Conservation (phyloP, 23 tunicate genomes). For the Ciona savignyi region DNA sequence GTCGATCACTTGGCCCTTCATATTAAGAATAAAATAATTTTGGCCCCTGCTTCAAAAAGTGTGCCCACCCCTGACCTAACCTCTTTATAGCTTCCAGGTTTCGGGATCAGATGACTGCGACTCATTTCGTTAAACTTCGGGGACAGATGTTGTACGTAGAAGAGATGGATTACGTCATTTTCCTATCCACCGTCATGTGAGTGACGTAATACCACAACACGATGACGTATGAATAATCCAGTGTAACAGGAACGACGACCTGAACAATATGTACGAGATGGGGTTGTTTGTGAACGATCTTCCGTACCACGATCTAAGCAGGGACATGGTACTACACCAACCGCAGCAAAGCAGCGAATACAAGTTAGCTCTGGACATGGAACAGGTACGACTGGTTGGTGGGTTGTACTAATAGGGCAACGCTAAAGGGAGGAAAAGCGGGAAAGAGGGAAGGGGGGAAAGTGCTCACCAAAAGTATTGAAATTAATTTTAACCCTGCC, state of each 20-base stretch:
- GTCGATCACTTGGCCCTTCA: no score
- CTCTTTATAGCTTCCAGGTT: neutral
- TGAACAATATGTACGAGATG: slow-evolving; percentile 37
- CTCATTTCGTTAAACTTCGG: slow-evolving; percentile 10
- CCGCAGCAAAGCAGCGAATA: slow-evolving; percentile 27
- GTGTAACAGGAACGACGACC: slow-evolving; percentile 11
- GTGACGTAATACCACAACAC: neutral
- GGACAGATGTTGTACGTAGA: no score
- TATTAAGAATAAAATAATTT: no score
- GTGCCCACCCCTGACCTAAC: no score
- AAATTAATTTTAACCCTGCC: no score
- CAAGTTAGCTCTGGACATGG: slow-evolving; percentile 20
- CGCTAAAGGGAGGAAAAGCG: no score
- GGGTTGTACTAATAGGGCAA: no score
- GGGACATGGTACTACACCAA: slow-evolving; percentile 31
- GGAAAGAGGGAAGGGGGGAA: no score
- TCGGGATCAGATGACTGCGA: slow-evolving; percentile 34
- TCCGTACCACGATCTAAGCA: slow-evolving; percentile 24
- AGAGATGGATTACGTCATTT: slow-evolving; percentile 16
- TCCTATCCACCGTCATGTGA: slow-evolving; percentile 17
- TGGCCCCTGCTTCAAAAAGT: no score
- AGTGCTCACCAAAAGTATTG: no score
- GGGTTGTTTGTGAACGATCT: slow-evolving; percentile 31
- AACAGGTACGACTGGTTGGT: slow-evolving; percentile 28
- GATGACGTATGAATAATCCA: no score